Evolutionary conservation across 2,888 invertebrate genomes (phyloP).

Genomic region (Acrobasis repandana): DNA sequence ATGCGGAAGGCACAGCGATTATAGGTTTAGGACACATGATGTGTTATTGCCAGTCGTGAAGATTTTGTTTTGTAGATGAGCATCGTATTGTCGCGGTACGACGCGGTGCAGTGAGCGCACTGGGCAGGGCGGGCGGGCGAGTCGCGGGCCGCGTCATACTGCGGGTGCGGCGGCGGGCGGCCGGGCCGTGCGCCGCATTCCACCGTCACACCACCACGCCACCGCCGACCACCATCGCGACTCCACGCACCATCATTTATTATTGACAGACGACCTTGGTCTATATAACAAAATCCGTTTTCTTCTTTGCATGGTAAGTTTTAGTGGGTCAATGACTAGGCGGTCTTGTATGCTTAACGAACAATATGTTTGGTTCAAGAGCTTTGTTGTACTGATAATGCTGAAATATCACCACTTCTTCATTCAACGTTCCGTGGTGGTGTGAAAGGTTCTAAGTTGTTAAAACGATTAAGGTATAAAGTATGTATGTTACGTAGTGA

Average conservation of each 20-base stretch:
- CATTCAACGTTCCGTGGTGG: too few relatives aligned
- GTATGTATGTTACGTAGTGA: not conserved
- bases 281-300: slow-evolving; percentile 64
- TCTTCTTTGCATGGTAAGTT: slow-evolving; percentile 45
- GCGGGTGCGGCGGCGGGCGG: slow-evolving; percentile 56
- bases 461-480: not conserved
- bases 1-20: slow-evolving; percentile 60
- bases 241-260: slow-evolving; percentile 69
- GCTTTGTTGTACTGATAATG: not conserved
- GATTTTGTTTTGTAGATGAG: slow-evolving; percentile 44
- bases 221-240: slow-evolving; percentile 27
- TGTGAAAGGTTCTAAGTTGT: too few relatives aligned
- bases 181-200: slow-evolving; percentile 43
- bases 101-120: slow-evolving; percentile 45
- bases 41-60: slow-evolving; percentile 39
- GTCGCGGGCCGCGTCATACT: slow-evolving; percentile 73
- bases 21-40: slow-evolving; percentile 41
- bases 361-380: not conserved
- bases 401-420: too few relatives aligned
- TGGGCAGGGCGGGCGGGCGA: slow-evolving; percentile 57
- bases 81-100: slow-evolving; percentile 42
- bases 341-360: slow-evolving; percentile 19
- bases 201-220: slow-evolving; percentile 41
- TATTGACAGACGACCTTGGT: slow-evolving; percentile 72
- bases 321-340: slow-evolving; percentile 59